Conservation (phyloP, 2,113 vertebrate species). For the Silurus glanis region DNA sequence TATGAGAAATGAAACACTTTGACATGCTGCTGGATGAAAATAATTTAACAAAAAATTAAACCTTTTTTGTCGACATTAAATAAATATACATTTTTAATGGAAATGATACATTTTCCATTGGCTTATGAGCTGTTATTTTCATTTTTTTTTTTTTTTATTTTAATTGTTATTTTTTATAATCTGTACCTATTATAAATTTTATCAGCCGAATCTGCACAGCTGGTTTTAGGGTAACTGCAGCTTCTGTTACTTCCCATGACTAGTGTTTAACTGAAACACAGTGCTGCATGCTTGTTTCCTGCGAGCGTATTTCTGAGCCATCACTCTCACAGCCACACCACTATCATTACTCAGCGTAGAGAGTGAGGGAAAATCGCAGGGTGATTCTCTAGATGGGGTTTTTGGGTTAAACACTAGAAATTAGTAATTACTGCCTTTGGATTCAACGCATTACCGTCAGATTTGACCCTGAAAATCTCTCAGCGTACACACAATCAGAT, state of each 20-base stretch:
- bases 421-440: slow-evolving; percentile 33
- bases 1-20: background rate
- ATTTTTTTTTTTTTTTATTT: too few relatives aligned
- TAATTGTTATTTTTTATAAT: too few relatives aligned
- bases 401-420: slow-evolving; percentile 44
- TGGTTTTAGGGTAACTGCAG: slow-evolving; percentile 34
- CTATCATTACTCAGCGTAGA: slow-evolving; percentile 49
- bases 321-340: slow-evolving; percentile 52
- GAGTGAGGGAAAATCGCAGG: slow-evolving; percentile 40
- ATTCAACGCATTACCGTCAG: background rate
- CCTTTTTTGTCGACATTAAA: background rate
- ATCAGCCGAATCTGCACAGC: background rate
- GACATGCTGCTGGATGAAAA: background rate
- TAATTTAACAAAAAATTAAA: background rate
- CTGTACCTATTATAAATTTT: background rate
- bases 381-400: slow-evolving; percentile 26
- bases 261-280: slow-evolving; percentile 14
- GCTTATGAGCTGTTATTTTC: too few relatives aligned
- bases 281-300: slow-evolving; percentile 26
- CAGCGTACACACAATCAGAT: background rate
- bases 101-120: background rate
- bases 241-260: slow-evolving; percentile 6
- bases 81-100: background rate
- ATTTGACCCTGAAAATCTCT: background rate
- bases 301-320: slow-evolving; percentile 41